phyloP scores from a whole-genome alignment of 2,797 vertebrate genomes.

The Peromyscus nudipes region DNA sequence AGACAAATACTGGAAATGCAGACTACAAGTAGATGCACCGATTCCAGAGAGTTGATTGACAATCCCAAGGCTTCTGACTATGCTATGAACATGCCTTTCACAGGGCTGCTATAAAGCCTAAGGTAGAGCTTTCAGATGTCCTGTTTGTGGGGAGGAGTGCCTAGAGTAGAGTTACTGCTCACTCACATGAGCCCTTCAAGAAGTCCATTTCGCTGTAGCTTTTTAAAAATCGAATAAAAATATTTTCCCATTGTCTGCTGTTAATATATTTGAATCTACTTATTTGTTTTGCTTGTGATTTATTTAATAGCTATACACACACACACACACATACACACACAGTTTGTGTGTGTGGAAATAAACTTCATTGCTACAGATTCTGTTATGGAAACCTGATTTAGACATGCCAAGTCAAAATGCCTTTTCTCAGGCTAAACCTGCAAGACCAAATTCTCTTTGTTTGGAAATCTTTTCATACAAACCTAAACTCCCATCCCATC shows the following conservation, averaged over 20 bases:
- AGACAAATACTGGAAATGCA: fast-evolving
- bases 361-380: background rate
- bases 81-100: fast-evolving
- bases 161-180: fast-evolving
- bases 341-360: background rate
- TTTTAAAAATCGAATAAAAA: too few relatives aligned
- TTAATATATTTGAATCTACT: background rate
- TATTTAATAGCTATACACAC: background rate
- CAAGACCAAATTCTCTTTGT: background rate
- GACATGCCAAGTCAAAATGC: too few relatives aligned
- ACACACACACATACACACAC: too few relatives aligned
- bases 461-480: background rate
- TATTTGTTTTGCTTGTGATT: background rate
- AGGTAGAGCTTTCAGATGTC: background rate
- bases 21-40: fast-evolving
- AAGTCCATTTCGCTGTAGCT: fast-evolving
- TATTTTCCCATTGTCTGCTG: background rate
- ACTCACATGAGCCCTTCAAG: fast-evolving
- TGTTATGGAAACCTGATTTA: background rate
- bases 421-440: background rate
- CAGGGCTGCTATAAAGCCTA: fast-evolving
- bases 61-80: fast-evolving
- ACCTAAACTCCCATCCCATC: background rate
- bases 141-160: too few relatives aligned
- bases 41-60: background rate